Evolutionary conservation across 2,888 invertebrate species (phyloP).

Genomic region (Philaethria dido): DNA sequence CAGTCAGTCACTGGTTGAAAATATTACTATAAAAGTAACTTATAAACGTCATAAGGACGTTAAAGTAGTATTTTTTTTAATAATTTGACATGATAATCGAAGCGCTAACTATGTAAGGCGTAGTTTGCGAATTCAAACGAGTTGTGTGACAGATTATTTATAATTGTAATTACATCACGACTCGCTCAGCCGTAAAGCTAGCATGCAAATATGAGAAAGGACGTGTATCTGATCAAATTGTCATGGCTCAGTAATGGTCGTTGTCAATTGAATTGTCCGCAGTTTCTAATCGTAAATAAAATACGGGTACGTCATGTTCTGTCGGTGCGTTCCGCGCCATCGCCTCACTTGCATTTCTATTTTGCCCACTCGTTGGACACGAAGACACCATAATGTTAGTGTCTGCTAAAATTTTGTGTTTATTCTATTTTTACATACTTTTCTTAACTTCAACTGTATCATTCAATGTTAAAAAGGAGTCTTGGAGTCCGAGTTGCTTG

Average conservation of each 20-base stretch:
- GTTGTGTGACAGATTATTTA: slow-evolving; percentile 33
- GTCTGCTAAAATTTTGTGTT: background rate
- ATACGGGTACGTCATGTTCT: slow-evolving; percentile 48
- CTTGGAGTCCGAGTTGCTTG: no score
- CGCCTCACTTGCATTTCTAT: slow-evolving; percentile 69
- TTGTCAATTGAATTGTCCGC: slow-evolving; percentile 42
- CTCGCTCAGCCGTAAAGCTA: slow-evolving; percentile 38
- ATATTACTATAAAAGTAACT: no score
- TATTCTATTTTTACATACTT: no score
- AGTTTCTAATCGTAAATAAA: slow-evolving; percentile 50
- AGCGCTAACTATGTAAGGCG: background rate
- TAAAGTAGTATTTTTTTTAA: background rate
- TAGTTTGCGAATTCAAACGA: slow-evolving; percentile 19
- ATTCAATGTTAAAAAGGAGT: no score
- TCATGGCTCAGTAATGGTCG: slow-evolving; percentile 34
- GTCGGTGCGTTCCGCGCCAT: slow-evolving; percentile 67
- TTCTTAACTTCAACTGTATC: no score
- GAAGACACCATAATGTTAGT: slow-evolving; percentile 47
- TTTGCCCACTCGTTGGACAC: slow-evolving; percentile 54
- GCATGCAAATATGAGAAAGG: slow-evolving; percentile 51
- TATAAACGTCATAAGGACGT: background rate
- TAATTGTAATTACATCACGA: slow-evolving; percentile 43
- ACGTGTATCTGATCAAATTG: slow-evolving; percentile 32
- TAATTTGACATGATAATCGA: background rate
- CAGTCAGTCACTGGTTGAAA: no score